Base-by-base conservation (phyloP, 1,140 invertebrate genomes). In the Leptinotarsa lineolata region DNA sequence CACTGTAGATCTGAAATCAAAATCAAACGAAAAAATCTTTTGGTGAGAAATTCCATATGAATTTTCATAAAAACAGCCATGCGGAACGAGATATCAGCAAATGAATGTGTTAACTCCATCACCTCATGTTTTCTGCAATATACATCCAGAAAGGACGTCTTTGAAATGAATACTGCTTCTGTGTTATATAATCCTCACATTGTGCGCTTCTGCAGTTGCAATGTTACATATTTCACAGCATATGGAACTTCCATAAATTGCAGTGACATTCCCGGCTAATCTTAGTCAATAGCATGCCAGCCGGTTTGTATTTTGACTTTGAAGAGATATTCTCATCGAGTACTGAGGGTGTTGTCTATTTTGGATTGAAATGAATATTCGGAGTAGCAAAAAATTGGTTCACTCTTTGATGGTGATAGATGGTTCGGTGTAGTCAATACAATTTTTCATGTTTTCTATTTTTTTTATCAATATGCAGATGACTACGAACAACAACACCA, bases 121-220 rank as follows among this genome's bases (percentile, higher is more conserved):
- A 59, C 58, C 58, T 8, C 58, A 13, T 59, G 58, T 59, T 59
- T 59, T 13, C 58, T 59, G 58, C 13, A 16, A 59, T 59, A 59
- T 59, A n/a, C 58, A 59, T 59, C 15, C 58, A 59, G 58, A n/a
- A 18, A n/a, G 15, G 15, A 59, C 20, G 16, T 13, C 58, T n/a
- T n/a, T n/a, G 16, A 20, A 59, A 59, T 59, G 58, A 59, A 59
- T 59, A 59, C 11, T 39, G 30, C 30, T n/a, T 59, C 20, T 20
- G 16, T 59, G 2, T 20, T 59, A 59, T 59, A 59, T 59, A 59
- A 59, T 59, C 58, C 15, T 59, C 20, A 20, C 15, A 59, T 59
- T 59, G 58, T 59, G 58, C 58, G 58, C 58, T 59, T 59, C 58
- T 59, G 15, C 58, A 59, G 58, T 20, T 20, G 20, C 16, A 59